Evolutionary conservation across 2,888 invertebrate species (phyloP).

Genomic region (Philopedon plagiatum): DNA sequence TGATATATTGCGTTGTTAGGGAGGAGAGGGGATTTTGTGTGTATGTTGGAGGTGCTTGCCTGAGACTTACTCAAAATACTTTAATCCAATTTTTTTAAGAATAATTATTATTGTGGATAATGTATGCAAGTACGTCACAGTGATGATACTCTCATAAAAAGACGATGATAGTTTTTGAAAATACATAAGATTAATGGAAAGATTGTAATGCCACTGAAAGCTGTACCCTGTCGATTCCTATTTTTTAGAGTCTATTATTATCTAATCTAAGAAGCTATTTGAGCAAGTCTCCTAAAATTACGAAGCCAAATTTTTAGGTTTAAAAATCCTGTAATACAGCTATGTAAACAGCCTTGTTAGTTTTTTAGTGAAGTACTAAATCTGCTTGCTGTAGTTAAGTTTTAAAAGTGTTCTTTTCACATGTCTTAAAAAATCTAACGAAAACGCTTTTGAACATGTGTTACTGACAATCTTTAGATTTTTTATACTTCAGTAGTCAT

Average conservation of each 20-base stretch:
- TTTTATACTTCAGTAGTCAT: not conserved
- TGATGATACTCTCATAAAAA: no score
- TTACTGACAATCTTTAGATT: not conserved
- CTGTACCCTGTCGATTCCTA: no score
- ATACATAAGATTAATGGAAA: no score
- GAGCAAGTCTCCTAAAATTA: not conserved
- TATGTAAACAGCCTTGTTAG: slow-evolving; percentile 1
- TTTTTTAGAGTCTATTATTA: no score
- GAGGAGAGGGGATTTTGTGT: not conserved
- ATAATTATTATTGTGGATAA: no score
- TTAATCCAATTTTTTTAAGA: not conserved
- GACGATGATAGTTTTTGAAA: no score
- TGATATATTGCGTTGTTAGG: slow-evolving; percentile 17
- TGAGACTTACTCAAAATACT: slow-evolving; percentile 2
- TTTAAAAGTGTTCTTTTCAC: not conserved
- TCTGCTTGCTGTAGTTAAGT: no score
- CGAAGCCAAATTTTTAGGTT: slow-evolving; percentile 3
- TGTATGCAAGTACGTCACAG: no score
- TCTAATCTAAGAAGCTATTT: no score
- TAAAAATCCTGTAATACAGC: not conserved
- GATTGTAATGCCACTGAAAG: no score
- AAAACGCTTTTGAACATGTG: not conserved
- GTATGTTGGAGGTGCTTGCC: slow-evolving; percentile 11
- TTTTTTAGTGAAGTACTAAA: not conserved
- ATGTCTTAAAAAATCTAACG: not conserved